phyloP scores from a whole-genome alignment of 2,113 vertebrate species.

The Bubalus kerabau region DNA sequence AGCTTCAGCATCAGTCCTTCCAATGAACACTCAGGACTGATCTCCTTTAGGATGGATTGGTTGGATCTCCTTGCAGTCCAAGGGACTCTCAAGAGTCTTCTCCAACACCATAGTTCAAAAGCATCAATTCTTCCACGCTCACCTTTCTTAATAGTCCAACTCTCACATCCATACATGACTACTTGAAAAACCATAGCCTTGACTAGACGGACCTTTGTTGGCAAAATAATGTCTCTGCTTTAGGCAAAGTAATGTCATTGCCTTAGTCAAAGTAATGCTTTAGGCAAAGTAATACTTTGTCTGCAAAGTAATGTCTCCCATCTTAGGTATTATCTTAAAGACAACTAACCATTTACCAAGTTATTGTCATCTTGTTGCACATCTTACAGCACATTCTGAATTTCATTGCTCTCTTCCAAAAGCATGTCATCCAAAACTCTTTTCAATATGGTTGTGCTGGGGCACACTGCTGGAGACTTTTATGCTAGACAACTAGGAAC shows the following conservation, averaged over 20 bases:
- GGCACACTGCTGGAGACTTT: background rate
- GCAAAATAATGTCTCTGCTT: background rate
- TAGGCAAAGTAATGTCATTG: background rate
- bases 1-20: background rate
- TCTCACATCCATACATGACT: background rate
- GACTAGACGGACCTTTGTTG: background rate
- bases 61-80: background rate
- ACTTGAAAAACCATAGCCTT: background rate
- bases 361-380: background rate
- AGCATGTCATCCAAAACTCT: background rate
- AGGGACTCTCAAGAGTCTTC: background rate
- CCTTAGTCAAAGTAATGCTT: background rate
- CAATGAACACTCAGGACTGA: background rate
- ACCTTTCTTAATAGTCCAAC: background rate
- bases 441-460: background rate
- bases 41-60: background rate
- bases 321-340: background rate
- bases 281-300: background rate
- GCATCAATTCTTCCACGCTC: rapidly evolving
- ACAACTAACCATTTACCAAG: background rate
- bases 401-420: background rate
- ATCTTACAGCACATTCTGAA: background rate
- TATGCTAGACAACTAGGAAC: background rate
- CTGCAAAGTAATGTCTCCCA: background rate
- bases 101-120: background rate